Evolutionary conservation across 2,888 invertebrate genomes (phyloP).

Genomic region (Fragum whitleyi): DNA sequence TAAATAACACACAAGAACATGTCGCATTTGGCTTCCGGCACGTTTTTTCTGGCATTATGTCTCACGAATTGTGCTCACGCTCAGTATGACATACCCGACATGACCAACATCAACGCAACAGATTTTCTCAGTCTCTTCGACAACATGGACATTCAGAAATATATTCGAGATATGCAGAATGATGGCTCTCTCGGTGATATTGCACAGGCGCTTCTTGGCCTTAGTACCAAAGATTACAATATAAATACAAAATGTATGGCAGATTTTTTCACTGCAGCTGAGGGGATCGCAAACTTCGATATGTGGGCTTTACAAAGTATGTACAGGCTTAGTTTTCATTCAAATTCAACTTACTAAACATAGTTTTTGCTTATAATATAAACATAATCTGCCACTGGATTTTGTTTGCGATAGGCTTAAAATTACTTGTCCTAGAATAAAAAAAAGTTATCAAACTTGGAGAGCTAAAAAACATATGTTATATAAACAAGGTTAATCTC

Average conservation of each 20-base stretch:
- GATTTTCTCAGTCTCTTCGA: neutral
- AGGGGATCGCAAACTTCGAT: neutral
- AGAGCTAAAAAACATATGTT: too few relatives aligned
- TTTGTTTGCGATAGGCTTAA: too few relatives aligned
- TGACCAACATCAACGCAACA: too few relatives aligned
- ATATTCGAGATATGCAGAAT: neutral
- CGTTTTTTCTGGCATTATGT: neutral
- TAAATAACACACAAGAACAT: neutral
- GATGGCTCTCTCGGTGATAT: neutral
- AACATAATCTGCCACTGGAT: too few relatives aligned
- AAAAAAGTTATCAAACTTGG: too few relatives aligned
- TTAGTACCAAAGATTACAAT: neutral
- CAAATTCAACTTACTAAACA: too few relatives aligned
- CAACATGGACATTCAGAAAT: neutral
- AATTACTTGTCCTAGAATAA: too few relatives aligned
- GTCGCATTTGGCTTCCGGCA: too few relatives aligned
- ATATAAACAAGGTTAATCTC: too few relatives aligned
- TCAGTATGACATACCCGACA: neutral
- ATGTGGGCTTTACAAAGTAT: slow-evolving; percentile 2
- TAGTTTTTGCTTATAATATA: too few relatives aligned
- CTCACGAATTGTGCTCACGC: neutral
- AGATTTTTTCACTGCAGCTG: neutral
- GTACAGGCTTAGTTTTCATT: too few relatives aligned
- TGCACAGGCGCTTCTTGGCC: neutral
- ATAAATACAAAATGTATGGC: neutral